Conservation (phyloP, 53 echinoderm and acorn worm species). For the Temnopleurus reevesii region DNA sequence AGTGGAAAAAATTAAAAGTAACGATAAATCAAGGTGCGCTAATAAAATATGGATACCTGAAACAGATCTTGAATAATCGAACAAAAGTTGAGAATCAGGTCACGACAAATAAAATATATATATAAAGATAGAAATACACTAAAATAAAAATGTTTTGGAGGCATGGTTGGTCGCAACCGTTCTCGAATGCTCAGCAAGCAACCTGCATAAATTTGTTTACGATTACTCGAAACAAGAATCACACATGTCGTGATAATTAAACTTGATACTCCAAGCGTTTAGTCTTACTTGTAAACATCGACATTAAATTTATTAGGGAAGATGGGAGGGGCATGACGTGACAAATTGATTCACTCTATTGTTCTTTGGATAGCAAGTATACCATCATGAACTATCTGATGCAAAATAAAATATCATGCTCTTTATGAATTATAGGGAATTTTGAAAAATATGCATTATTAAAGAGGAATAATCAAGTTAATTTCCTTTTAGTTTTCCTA, state of each 20-base stretch:
- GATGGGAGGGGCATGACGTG: background rate
- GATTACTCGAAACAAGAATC: background rate
- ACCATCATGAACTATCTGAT: too few species aligned
- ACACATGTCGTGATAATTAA: background rate
- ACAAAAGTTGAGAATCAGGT: background rate
- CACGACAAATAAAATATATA: background rate
- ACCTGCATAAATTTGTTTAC: constrained; percentile 1
- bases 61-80: too few species aligned
- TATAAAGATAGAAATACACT: background rate
- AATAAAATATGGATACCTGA: too few species aligned
- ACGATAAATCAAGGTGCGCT: background rate
- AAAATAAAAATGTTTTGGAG: background rate
- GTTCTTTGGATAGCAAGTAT: too few species aligned
- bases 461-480: too few species aligned
- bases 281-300: constrained; percentile 16
- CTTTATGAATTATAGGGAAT: too few species aligned
- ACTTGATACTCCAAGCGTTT: constrained; percentile 3
- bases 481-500: too few species aligned
- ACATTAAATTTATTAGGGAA: background rate
- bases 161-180: background rate
- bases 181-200: too few species aligned
- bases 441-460: too few species aligned
- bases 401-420: too few species aligned
- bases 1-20: too few species aligned
- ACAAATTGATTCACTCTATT: background rate